A percentile compares a stretch with the other conserved stretches of the same genome.
These are phyloP conservation scores for Trachymyrmex septentrionalis DNA, from an alignment of 1,140 invertebrate species.

Conservation along the genomic window DNA sequence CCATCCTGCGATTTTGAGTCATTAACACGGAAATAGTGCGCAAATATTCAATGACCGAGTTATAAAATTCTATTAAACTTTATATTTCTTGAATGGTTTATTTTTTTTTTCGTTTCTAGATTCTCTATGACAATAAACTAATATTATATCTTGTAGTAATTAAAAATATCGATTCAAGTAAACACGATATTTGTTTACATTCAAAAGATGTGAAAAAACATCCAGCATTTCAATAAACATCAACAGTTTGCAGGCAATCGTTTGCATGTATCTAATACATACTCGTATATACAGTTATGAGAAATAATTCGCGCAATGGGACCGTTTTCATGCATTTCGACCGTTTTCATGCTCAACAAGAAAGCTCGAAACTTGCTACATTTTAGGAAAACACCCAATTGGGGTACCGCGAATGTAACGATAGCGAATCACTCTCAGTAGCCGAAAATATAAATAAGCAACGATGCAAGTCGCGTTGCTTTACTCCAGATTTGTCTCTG, in stretches of 20 bases:
- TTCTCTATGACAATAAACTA: background rate
- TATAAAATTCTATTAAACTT: background rate
- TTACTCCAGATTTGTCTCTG: slow-evolving; percentile 61
- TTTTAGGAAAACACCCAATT: slow-evolving; percentile 32
- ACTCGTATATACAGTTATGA: background rate
- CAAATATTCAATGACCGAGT: slow-evolving; percentile 36
- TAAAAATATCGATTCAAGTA: slow-evolving; percentile 4
- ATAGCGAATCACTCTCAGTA: slow-evolving; percentile 4
- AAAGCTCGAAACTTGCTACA: background rate
- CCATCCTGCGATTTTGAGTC: slow-evolving; percentile 26
- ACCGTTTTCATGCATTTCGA: too few species aligned
- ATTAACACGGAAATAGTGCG: slow-evolving; percentile 60
- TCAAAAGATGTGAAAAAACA: background rate
- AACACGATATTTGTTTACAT: background rate
- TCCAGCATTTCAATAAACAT: background rate
- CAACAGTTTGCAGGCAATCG: background rate
- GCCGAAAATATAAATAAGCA: slow-evolving; percentile 58
- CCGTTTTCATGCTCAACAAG: background rate
- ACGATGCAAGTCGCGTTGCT: slow-evolving; percentile 29
- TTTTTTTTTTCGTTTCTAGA: background rate
- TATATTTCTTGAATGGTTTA: background rate
- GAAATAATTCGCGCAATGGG: background rate
- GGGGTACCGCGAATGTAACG: background rate
- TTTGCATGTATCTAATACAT: background rate
- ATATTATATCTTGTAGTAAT: background rate